These are phyloP conservation scores for Ornithoptera priamus DNA, from an alignment of 2,888 invertebrate genomes.

Conservation along the genomic window DNA sequence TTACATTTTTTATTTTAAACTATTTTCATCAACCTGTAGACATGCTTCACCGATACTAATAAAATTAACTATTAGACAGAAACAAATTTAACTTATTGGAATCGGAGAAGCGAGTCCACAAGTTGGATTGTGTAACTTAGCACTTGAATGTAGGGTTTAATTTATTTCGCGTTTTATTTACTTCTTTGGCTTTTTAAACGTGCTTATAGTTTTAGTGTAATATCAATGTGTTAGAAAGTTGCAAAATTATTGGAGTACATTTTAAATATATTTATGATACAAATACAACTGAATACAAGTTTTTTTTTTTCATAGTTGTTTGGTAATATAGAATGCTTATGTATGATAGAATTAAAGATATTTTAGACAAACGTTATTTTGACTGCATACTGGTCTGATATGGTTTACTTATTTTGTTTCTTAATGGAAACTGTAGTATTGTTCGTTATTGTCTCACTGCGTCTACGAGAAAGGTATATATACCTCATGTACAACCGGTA, in stretches of 20 bases:
- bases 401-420: too few relatives aligned
- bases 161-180: constrained; percentile 40
- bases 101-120: constrained; percentile 35
- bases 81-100: constrained; percentile 5
- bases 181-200: constrained; percentile 48
- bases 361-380: too few relatives aligned
- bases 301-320: background rate
- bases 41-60: constrained; percentile 15
- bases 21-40: constrained; percentile 12
- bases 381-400: too few relatives aligned
- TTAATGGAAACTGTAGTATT: too few relatives aligned
- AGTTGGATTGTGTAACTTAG: constrained; percentile 29
- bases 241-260: constrained; percentile 5
- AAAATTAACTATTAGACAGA: background rate
- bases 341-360: too few relatives aligned
- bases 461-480: too few relatives aligned
- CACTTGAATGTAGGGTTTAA: constrained; percentile 40
- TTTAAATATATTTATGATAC: background rate
- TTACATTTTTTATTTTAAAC: constrained; percentile 56
- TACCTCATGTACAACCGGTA: too few relatives aligned
- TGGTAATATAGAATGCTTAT: too few relatives aligned
- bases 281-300: background rate
- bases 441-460: too few relatives aligned
- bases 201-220: constrained; percentile 44
- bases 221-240: constrained; percentile 40